Percentiles rank a stretch among this genome's conserved stretches.
Conservation (phyloP, 2,797 vertebrate genomes). For the Podarcis lilfordi region DNA sequence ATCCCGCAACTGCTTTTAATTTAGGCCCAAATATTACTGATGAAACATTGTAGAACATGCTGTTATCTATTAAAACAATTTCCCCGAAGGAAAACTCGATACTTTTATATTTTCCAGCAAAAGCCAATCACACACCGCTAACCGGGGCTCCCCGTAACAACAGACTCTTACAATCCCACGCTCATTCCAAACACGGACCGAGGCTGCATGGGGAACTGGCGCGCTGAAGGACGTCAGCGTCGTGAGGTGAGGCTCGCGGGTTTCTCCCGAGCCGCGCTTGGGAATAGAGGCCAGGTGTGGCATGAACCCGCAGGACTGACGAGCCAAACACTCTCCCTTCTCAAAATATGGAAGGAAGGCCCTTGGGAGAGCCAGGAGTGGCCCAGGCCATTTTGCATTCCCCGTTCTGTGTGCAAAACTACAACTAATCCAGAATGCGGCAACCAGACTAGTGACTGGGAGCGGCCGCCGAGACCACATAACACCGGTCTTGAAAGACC, state of each 20-base stretch:
- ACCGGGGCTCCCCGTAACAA: conserved; percentile 50
- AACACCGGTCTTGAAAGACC: no score
- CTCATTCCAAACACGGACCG: conserved; percentile 45
- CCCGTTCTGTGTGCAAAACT: no score
- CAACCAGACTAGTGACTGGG: no score
- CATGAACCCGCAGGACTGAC: no score
- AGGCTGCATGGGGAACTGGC: neutral
- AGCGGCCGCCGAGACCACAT: no score
- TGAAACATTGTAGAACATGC: conserved; percentile 87
- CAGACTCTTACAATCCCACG: conserved; percentile 71
- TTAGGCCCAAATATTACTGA: conserved; percentile 88
- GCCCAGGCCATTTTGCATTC: no score
- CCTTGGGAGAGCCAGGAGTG: no score
- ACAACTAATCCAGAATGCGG: no score
- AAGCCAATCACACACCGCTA: conserved; percentile 68
- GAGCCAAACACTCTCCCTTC: neutral
- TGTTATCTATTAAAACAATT: conserved; percentile 88
- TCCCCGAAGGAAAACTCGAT: conserved; percentile 83
- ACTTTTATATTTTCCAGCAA: conserved; percentile 80
- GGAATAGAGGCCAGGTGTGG: neutral
- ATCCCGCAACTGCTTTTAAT: conserved; percentile 88
- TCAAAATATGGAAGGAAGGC: neutral
- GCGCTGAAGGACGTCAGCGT: neutral
- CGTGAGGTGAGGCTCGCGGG: neutral
- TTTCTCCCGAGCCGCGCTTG: neutral